phyloP scores from a whole-genome alignment of 2,888 invertebrate genomes.

The Nephrotoma flavescens region DNA sequence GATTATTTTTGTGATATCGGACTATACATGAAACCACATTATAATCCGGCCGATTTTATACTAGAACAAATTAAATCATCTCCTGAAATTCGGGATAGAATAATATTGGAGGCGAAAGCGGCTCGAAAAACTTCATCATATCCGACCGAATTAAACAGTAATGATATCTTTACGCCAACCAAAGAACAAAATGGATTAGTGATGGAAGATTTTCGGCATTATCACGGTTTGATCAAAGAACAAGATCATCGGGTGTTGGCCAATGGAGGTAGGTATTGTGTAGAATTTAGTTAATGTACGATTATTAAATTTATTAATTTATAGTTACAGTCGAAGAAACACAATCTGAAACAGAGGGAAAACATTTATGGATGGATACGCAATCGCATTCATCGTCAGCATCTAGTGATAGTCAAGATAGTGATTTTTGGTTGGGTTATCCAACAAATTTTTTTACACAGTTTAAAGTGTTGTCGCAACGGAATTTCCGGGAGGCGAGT shows the following conservation, averaged over 20 bases:
- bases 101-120: constrained; percentile 48
- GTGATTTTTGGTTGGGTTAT: constrained; percentile 50
- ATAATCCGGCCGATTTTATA: constrained; percentile 75
- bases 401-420: constrained; percentile 39
- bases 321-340: constrained; percentile 7
- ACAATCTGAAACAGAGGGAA: constrained; percentile 28
- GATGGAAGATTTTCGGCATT: constrained; percentile 9
- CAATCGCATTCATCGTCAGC: constrained; percentile 54
- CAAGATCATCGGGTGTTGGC: constrained; percentile 8
- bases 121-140: constrained; percentile 42
- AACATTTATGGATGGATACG: constrained; percentile 52
- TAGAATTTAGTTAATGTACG: background rate
- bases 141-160: constrained; percentile 36
- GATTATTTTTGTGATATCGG: constrained; percentile 57
- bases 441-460: constrained; percentile 69
- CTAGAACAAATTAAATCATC: constrained; percentile 64
- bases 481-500: constrained; percentile 61
- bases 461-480: constrained; percentile 55
- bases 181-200: constrained; percentile 9
- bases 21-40: constrained; percentile 55
- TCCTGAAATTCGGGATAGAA: constrained; percentile 48
- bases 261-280: background rate
- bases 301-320: background rate
- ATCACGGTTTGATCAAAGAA: constrained; percentile 8
- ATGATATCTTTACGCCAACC: constrained; percentile 1